Conservation (phyloP, 2,113 vertebrate genomes). For the Epinephelus moara region DNA sequence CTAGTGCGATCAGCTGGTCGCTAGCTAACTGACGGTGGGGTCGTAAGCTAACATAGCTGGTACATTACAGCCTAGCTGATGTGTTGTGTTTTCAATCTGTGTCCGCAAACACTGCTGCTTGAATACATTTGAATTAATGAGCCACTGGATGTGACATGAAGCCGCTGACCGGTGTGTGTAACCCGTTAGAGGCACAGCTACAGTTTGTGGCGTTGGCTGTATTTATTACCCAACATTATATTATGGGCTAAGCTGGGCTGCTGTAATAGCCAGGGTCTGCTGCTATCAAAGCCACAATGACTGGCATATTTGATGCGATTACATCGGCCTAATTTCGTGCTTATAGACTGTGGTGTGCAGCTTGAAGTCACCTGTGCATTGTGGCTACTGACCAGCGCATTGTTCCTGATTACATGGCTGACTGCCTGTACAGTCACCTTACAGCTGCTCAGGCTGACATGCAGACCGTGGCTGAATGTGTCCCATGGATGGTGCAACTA, state of each 20-base stretch:
- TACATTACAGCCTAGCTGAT: not conserved
- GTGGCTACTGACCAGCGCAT: slow-evolving; percentile 26
- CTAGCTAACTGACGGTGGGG: slow-evolving; percentile 9
- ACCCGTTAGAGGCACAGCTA: not conserved
- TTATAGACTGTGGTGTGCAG: not conserved
- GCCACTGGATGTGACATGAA: not conserved
- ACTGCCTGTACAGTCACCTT: not conserved
- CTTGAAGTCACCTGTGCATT: slow-evolving; percentile 14
- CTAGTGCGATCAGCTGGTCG: slow-evolving; percentile 64
- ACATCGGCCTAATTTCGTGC: slow-evolving; percentile 2
- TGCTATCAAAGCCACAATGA: not conserved
- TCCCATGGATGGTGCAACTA: not conserved
- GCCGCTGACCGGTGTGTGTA: too few relatives aligned
- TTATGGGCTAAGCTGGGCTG: not conserved
- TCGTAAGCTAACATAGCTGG: slow-evolving; percentile 7
- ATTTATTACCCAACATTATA: not conserved
- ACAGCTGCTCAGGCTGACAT: not conserved
- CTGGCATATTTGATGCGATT: not conserved
- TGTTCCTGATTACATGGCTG: slow-evolving; percentile 23
- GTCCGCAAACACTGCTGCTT: not conserved
- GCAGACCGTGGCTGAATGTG: not conserved
- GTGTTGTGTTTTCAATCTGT: not conserved
- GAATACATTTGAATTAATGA: not conserved
- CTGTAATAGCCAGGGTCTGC: not conserved
- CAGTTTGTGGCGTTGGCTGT: not conserved